These are phyloP conservation scores for Flabesymbios commensalis DNA, from an alignment of 2,888 invertebrate genomes.

Conservation along the genomic window DNA sequence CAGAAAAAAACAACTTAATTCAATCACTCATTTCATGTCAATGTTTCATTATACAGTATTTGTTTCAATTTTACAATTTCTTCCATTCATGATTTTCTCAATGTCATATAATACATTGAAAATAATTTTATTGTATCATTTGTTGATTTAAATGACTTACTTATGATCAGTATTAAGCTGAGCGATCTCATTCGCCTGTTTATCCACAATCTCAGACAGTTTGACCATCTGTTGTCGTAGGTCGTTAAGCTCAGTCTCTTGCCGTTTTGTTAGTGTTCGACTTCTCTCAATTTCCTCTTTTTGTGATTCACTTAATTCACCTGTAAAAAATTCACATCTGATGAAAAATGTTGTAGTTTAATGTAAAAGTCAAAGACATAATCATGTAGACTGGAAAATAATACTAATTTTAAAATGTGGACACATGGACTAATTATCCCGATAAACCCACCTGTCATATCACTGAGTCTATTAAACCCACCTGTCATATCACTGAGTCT, in stretches of 20 bases:
- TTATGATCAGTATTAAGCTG: conserved; percentile 41
- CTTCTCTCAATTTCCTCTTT: conserved; percentile 58
- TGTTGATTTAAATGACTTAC: conserved; percentile 38
- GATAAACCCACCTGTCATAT: too few relatives aligned
- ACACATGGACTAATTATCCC: too few relatives aligned
- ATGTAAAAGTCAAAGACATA: too few relatives aligned
- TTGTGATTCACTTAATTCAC: conserved; percentile 59
- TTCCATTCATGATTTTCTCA: background rate
- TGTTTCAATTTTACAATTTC: background rate
- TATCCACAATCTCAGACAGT: conserved; percentile 58
- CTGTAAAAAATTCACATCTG: conserved; percentile 32
- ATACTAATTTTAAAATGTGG: too few relatives aligned
- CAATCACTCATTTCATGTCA: background rate
- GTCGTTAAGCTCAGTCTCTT: conserved; percentile 52
- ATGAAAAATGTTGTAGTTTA: too few relatives aligned
- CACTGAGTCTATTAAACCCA: conserved; percentile 20
- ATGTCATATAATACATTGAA: too few relatives aligned
- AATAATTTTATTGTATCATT: too few relatives aligned
- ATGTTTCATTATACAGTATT: background rate
- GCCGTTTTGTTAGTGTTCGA: conserved; percentile 41
- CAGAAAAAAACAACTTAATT: too few relatives aligned
- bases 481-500: conserved; percentile 58
- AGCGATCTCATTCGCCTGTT: conserved; percentile 53
- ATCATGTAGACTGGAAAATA: too few relatives aligned
- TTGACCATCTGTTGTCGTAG: conserved; percentile 57